These are phyloP conservation scores for Hirtodrosophila alboralis DNA, from an alignment of 2,888 invertebrate genomes.

Conservation along the genomic window DNA sequence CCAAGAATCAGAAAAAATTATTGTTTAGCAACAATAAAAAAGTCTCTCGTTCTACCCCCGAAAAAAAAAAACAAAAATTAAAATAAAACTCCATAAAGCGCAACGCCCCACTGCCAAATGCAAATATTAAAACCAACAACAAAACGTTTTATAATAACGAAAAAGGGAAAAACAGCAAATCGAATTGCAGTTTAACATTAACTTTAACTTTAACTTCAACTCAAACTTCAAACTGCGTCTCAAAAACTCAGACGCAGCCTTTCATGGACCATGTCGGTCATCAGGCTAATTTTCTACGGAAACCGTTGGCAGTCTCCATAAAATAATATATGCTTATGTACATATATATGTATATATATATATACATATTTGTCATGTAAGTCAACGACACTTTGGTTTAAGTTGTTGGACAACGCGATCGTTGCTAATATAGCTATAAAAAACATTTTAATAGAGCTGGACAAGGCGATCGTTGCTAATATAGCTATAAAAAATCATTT, in stretches of 20 bases:
- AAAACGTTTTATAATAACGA: conserved; percentile 73
- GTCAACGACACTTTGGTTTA: conserved; percentile 34
- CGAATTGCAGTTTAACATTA: conserved; percentile 68
- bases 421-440: neutral
- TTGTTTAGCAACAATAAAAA: conserved; percentile 77
- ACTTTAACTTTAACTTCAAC: neutral
- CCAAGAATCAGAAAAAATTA: conserved; percentile 75
- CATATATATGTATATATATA: conserved; percentile 4
- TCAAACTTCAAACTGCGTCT: conserved; percentile 19
- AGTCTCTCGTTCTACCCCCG: conserved; percentile 50
- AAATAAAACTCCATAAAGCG: conserved; percentile 58
- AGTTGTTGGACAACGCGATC: conserved; percentile 15
- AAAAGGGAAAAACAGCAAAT: conserved; percentile 75
- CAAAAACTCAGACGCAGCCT: conserved; percentile 42
- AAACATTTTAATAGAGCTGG: conserved; percentile 4
- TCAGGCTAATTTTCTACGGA: conserved; percentile 69
- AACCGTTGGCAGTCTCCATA: conserved; percentile 63
- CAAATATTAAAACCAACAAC: conserved; percentile 67
- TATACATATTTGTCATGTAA: conserved; percentile 1
- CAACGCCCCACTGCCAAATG: conserved; percentile 76
- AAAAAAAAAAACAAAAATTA: conserved; percentile 38
- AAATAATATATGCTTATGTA: conserved; percentile 36
- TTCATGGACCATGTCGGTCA: conserved; percentile 67
- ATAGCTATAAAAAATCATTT: too few relatives aligned
- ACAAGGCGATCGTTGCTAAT: neutral